Conservation (phyloP, 2,888 invertebrate species). For the Oscheius sp. region DNA sequence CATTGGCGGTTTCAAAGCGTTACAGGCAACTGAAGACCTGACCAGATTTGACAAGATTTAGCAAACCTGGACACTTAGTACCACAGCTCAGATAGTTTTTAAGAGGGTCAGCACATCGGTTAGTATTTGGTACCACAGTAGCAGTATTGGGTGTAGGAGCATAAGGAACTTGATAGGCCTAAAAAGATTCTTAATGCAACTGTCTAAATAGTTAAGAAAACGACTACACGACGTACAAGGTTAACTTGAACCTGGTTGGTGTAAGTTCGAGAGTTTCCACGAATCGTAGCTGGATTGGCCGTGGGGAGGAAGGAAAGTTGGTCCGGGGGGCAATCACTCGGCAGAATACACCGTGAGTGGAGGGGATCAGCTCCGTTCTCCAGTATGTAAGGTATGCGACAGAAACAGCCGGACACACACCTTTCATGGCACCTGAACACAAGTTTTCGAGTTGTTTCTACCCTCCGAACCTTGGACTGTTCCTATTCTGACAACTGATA, state of each 20-base stretch:
- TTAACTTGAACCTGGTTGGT: slow-evolving; percentile 32
- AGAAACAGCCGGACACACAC: slow-evolving; percentile 62
- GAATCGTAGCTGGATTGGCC: background rate
- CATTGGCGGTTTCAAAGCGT: slow-evolving; percentile 37
- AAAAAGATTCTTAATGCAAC: background rate
- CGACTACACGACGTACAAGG: slow-evolving; percentile 24
- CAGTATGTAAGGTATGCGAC: slow-evolving; percentile 58
- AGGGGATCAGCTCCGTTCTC: slow-evolving; percentile 59
- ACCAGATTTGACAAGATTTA: background rate
- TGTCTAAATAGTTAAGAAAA: background rate
- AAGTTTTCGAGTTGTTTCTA: background rate
- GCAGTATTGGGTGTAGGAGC: slow-evolving; percentile 11
- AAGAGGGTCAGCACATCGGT: slow-evolving; percentile 57
- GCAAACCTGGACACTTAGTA: slow-evolving; percentile 50
- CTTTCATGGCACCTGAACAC: slow-evolving; percentile 48
- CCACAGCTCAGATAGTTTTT: slow-evolving; percentile 62
- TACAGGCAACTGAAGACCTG: slow-evolving; percentile 34
- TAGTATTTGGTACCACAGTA: slow-evolving; percentile 29
- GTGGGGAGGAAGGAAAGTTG: slow-evolving; percentile 10
- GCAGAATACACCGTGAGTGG: slow-evolving; percentile 57
- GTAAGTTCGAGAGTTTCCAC: slow-evolving; percentile 13
- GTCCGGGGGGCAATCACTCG: slow-evolving; percentile 51
- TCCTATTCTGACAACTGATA: slow-evolving; percentile 55
- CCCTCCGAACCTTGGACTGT: slow-evolving; percentile 44
- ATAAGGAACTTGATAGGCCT: slow-evolving; percentile 21